These are phyloP conservation scores for Chironomus tentans DNA, from an alignment of 2,888 invertebrate genomes.

Conservation along the genomic window DNA sequence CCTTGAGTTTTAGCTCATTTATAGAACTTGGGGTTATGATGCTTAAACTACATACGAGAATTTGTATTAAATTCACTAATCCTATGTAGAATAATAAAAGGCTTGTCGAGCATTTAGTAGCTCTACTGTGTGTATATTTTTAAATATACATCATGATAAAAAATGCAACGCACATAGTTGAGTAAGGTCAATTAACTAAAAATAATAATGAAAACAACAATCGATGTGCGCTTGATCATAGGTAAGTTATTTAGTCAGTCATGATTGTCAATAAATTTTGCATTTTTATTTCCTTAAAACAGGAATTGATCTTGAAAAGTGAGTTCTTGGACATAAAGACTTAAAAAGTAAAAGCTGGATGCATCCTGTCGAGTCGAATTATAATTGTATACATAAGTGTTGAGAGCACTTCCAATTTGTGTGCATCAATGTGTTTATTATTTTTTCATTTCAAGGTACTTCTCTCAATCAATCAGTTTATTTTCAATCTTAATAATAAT, in stretches of 20 bases:
- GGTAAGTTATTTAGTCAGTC: neutral
- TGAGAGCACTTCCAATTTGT: no score
- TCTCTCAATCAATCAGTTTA: neutral
- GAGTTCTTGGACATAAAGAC: neutral
- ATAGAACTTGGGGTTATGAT: no score
- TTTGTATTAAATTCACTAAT: no score
- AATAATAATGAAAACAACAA: neutral
- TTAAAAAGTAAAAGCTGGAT: neutral
- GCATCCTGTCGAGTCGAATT: neutral
- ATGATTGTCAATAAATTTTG: neutral
- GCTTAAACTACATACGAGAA: no score
- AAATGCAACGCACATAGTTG: neutral
- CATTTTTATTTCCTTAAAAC: neutral
- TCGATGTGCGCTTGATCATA: neutral
- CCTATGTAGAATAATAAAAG: no score
- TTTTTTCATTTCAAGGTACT: neutral
- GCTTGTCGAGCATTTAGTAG: no score
- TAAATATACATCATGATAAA: neutral
- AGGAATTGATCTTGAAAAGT: neutral
- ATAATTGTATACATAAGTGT: neutral
- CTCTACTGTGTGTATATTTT: no score
- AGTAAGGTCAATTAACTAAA: neutral
- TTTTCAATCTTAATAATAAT: neutral
- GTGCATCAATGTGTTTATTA: neutral
- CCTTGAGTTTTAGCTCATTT: no score